Evolutionary conservation across 2,113 vertebrate species (phyloP).

Genomic region (Phrynosoma platyrhinos): DNA sequence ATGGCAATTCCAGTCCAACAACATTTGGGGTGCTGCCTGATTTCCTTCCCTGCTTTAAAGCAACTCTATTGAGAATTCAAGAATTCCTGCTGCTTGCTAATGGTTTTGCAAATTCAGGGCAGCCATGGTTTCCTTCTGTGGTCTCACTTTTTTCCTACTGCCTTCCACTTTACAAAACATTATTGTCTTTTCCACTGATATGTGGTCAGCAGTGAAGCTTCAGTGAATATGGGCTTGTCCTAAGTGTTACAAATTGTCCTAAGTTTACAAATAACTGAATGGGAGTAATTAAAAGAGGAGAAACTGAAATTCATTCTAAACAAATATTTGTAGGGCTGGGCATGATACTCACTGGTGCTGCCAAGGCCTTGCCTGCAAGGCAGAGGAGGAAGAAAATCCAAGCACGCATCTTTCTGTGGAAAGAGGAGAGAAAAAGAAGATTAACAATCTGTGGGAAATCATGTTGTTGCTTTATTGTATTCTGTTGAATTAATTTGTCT

Average conservation of each 20-base stretch:
- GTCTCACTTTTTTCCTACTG: too few relatives aligned
- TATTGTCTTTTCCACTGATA: too few relatives aligned
- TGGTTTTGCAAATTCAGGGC: too few relatives aligned
- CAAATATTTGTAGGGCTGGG: accelerated
- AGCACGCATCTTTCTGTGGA: constrained; percentile 89
- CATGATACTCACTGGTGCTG: constrained; percentile 87
- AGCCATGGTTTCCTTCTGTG: too few relatives aligned
- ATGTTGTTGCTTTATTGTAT: neutral
- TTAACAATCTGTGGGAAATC: neutral
- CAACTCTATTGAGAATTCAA: neutral
- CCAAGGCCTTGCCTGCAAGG: constrained; percentile 91
- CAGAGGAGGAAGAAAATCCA: constrained; percentile 95
- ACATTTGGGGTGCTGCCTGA: too few relatives aligned
- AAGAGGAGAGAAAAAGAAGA: constrained; percentile 38
- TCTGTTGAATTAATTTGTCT: neutral
- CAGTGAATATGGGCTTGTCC: neutral
- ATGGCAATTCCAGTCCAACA: too few relatives aligned
- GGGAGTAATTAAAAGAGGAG: neutral
- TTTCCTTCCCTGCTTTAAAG: neutral
- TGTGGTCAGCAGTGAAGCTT: neutral
- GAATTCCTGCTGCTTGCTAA: neutral
- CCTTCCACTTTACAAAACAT: too few relatives aligned
- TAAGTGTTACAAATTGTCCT: neutral
- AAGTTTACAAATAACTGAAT: too few relatives aligned
- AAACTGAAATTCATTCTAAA: neutral